Conservation (phyloP, 2,888 invertebrate species). For the Ephialtes manifestator region DNA sequence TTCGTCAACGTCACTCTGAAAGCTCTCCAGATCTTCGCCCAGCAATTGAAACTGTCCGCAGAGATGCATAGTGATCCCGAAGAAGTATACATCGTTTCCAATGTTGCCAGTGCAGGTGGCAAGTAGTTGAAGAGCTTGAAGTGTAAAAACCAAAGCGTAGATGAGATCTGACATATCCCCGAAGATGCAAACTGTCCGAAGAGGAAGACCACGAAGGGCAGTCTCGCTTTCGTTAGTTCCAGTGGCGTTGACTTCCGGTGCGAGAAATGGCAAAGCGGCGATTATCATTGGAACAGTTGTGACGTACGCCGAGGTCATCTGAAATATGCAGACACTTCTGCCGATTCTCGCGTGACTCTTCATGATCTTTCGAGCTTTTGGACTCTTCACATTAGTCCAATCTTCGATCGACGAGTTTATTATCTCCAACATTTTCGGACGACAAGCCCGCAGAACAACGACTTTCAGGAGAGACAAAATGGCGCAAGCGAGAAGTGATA, state of each 20-base stretch:
- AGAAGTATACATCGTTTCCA: constrained; percentile 63
- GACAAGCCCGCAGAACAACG: constrained; percentile 42
- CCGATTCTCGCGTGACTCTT: constrained; percentile 55
- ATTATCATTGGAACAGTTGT: constrained; percentile 54
- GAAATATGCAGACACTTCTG: constrained; percentile 57
- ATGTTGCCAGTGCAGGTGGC: constrained; percentile 63
- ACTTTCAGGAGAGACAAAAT: constrained; percentile 66
- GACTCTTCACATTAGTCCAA: constrained; percentile 54
- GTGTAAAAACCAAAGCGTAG: constrained; percentile 52
- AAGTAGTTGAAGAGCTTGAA: constrained; percentile 68
- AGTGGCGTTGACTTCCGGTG: constrained; percentile 22
- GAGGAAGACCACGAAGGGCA: constrained; percentile 54
- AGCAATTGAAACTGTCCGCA: constrained; percentile 65
- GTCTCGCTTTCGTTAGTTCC: background rate
- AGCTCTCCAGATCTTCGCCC: constrained; percentile 43
- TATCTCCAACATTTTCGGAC: constrained; percentile 58
- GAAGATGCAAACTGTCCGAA: constrained; percentile 59
- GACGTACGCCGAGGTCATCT: constrained; percentile 59
- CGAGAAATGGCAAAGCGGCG: constrained; percentile 53
- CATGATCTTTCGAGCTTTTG: constrained; percentile 62
- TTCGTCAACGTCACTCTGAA: constrained; percentile 28
- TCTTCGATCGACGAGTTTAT: constrained; percentile 62
- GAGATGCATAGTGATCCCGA: constrained; percentile 64
- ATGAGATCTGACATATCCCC: constrained; percentile 38
- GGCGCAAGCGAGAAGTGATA: constrained; percentile 59